Conservation (phyloP, 2,797 vertebrate genomes). For the Sebastes itinus region DNA sequence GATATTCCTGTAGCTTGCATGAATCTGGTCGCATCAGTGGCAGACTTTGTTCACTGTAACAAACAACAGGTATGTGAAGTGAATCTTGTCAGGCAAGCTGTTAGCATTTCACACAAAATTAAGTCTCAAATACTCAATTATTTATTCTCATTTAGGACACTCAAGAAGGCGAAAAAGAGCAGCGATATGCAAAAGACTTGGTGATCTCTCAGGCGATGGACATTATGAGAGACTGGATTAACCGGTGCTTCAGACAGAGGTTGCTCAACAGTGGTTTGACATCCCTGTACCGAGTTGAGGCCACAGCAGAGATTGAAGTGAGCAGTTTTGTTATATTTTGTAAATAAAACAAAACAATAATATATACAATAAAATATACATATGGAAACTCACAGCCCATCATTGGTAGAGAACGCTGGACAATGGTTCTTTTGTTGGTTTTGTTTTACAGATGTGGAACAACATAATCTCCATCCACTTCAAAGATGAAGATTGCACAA, state of each 20-base stretch:
- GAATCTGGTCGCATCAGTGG: constrained; percentile 73
- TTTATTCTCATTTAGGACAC: constrained; percentile 26
- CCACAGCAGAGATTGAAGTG: constrained; percentile 72
- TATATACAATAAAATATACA: background rate
- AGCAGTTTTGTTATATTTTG: background rate
- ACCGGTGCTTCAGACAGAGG: constrained; percentile 22
- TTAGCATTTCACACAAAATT: background rate
- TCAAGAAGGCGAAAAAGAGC: constrained; percentile 1
- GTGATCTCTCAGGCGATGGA: constrained; percentile 31
- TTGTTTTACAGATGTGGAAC: constrained; percentile 85
- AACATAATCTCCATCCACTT: constrained; percentile 83
- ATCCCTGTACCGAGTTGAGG: background rate
- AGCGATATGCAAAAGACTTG: constrained; percentile 4
- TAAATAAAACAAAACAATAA: background rate
- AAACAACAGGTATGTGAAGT: constrained; percentile 57
- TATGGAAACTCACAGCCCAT: background rate
- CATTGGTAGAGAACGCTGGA: background rate
- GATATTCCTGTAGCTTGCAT: constrained; percentile 72
- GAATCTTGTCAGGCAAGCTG: background rate
- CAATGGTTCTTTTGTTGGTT: background rate
- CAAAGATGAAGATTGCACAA: constrained; percentile 66
- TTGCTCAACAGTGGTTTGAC: background rate
- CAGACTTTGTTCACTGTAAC: constrained; percentile 49
- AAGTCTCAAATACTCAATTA: background rate
- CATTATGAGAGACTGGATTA: constrained; percentile 77